phyloP scores from a whole-genome alignment of 2,888 invertebrate genomes.

The Smittia sp. region DNA sequence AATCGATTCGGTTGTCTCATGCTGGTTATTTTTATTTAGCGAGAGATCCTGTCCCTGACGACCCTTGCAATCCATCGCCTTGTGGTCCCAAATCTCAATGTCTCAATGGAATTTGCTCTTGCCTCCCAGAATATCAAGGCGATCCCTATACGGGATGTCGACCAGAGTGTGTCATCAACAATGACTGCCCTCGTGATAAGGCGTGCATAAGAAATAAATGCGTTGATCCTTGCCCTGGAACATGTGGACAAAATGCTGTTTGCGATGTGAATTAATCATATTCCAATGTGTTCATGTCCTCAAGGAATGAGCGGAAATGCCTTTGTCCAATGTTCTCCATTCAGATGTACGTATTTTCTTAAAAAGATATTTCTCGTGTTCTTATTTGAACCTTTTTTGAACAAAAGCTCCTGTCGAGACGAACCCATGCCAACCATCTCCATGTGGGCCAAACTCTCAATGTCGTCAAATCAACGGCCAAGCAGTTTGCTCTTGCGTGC shows the following conservation, averaged over 20 bases:
- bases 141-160: constrained; percentile 81
- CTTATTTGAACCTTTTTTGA: constrained; percentile 50
- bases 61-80: constrained; percentile 62
- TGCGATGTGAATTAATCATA: constrained; percentile 78
- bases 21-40: constrained; percentile 51
- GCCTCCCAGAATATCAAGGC: constrained; percentile 73
- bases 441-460: constrained; percentile 72
- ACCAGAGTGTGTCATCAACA: constrained; percentile 73
- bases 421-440: constrained; percentile 65
- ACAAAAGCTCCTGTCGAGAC: constrained; percentile 44
- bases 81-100: constrained; percentile 65
- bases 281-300: constrained; percentile 80
- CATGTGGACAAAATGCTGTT: constrained; percentile 67
- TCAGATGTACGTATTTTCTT: constrained; percentile 50
- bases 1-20: no score
- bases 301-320: constrained; percentile 68
- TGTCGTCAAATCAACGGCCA: constrained; percentile 65
- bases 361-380: constrained; percentile 58
- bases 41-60: constrained; percentile 51
- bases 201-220: constrained; percentile 71
- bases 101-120: constrained; percentile 66
- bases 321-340: constrained; percentile 62
- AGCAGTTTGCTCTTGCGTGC: constrained; percentile 70
- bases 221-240: constrained; percentile 70
- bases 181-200: constrained; percentile 62